A percentile compares a stretch with the other conserved stretches of the same genome.
These are phyloP conservation scores for Ophioninae sp. DNA, from an alignment of 2,888 invertebrate genomes.

Conservation along the genomic window DNA sequence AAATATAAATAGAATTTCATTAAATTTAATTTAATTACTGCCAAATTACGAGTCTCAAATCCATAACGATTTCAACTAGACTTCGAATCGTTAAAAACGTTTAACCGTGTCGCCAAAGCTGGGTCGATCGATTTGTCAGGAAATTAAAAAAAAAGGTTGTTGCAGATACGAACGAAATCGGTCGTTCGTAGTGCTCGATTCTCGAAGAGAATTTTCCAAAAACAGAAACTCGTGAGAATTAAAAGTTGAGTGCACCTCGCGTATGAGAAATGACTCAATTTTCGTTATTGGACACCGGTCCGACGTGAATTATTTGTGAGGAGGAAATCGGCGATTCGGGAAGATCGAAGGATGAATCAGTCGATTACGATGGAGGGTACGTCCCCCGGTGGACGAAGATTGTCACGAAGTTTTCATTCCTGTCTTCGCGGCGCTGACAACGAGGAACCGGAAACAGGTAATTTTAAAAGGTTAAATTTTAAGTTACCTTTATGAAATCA, in stretches of 20 bases:
- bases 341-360: conserved; percentile 57
- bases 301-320: conserved; percentile 52
- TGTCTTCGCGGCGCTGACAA: conserved; percentile 84
- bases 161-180: conserved; percentile 67
- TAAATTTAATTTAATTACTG: too few species aligned
- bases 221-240: not conserved
- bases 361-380: conserved; percentile 76
- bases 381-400: conserved; percentile 81
- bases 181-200: conserved; percentile 25
- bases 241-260: conserved; percentile 3
- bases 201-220: conserved; percentile 22
- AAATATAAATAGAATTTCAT: too few species aligned
- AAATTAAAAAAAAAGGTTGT: conserved; percentile 46
- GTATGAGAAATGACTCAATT: conserved; percentile 49
- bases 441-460: conserved; percentile 80
- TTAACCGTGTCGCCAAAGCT: conserved; percentile 53
- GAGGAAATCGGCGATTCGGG: not conserved
- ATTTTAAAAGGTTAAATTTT: conserved; percentile 20
- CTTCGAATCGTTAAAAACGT: conserved; percentile 9
- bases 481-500: too few species aligned
- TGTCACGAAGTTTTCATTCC: conserved; percentile 87
- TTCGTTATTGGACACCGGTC: conserved; percentile 52
- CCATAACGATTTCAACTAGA: not conserved
- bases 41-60: too few species aligned
- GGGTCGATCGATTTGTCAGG: conserved; percentile 6